phyloP scores from a whole-genome alignment of 2,113 vertebrate species.

The Alethe castanea region DNA sequence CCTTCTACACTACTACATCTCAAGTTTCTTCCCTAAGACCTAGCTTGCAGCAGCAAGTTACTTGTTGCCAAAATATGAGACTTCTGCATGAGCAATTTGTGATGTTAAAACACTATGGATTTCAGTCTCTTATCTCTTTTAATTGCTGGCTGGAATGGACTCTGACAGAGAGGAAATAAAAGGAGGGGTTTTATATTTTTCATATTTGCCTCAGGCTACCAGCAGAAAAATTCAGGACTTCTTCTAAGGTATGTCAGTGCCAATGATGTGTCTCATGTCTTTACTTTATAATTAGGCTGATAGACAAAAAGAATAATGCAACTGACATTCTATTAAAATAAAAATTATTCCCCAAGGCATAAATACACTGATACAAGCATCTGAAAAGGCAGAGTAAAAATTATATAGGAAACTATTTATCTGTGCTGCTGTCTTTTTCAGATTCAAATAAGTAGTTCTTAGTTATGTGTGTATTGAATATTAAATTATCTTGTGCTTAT shows the following conservation, averaged over 20 bases:
- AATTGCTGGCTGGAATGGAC: slow-evolving; percentile 3
- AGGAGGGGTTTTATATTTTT: not conserved
- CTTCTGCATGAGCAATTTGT: not conserved
- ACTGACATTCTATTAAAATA: slow-evolving; percentile 34
- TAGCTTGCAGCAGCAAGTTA: not conserved
- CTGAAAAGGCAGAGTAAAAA: slow-evolving; percentile 1
- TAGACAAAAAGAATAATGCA: slow-evolving; percentile 28
- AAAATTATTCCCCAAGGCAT: not conserved
- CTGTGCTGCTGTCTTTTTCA: not conserved
- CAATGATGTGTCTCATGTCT: slow-evolving; percentile 3
- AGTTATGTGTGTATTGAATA: not conserved
- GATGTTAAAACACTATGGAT: not conserved
- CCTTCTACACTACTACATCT: not conserved
- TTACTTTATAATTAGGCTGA: slow-evolving; percentile 62
- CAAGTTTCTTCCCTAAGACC: not conserved
- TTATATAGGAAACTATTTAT: not conserved
- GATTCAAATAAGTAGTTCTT: slow-evolving; percentile 5
- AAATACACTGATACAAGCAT: slow-evolving; percentile 19
- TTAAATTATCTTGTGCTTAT: not conserved
- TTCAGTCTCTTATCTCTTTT: not conserved
- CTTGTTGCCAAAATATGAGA: not conserved
- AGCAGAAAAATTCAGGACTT: slow-evolving; percentile 20
- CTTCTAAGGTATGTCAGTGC: slow-evolving; percentile 4
- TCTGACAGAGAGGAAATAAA: not conserved
- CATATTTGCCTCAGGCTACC: not conserved